These are phyloP conservation scores for Epinotia ramella DNA, from an alignment of 2,888 invertebrate species.

Conservation along the genomic window DNA sequence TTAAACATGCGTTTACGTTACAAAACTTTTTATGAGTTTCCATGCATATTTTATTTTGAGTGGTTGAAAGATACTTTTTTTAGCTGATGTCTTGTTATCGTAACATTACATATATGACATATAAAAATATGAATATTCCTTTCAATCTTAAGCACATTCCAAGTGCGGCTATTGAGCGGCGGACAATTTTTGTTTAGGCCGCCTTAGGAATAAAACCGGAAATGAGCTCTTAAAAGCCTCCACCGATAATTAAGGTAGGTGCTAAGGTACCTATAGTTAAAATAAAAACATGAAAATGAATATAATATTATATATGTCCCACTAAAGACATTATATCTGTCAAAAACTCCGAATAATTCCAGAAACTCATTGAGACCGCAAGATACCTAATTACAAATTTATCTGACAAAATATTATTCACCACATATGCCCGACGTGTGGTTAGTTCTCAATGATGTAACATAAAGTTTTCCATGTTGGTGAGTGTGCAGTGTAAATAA, in stretches of 20 bases:
- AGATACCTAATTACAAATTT: not conserved
- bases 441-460: conserved; percentile 1
- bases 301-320: no score
- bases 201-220: not conserved
- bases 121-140: not conserved
- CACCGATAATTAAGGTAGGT: not conserved
- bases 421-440: not conserved
- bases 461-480: conserved; percentile 21
- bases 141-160: conserved; percentile 10
- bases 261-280: not conserved
- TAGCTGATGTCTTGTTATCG: conserved; percentile 7
- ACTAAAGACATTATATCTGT: no score
- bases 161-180: conserved; percentile 8
- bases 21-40: conserved; percentile 8
- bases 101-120: conserved; percentile 16
- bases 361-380: no score
- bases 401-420: not conserved
- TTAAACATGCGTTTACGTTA: not conserved
- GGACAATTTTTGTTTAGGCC: conserved; percentile 9
- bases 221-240: not conserved
- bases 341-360: no score
- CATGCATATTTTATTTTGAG: conserved; percentile 1
- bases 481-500: conserved; percentile 32
- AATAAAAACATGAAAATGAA: no score
- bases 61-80: conserved; percentile 16